Conservation (phyloP, 2,113 vertebrate species). For the Apodemus sylvaticus region DNA sequence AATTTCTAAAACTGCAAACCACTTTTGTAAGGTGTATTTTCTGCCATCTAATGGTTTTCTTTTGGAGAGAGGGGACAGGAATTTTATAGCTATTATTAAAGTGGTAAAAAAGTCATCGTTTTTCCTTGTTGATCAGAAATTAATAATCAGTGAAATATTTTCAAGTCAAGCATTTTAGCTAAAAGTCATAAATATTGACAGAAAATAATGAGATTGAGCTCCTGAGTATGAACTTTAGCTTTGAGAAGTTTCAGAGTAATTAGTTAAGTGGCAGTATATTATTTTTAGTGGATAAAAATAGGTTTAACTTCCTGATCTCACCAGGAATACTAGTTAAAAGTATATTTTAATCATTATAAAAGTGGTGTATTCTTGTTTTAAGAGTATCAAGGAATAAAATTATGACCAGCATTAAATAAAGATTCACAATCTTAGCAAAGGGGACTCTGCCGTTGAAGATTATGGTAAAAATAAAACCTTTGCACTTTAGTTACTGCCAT, state of each 20-base stretch:
- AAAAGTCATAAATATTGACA: not conserved
- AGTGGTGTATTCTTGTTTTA: not conserved
- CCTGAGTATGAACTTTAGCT: not conserved
- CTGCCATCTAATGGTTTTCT: not conserved
- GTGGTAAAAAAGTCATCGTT: not conserved
- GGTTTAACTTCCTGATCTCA: slow-evolving; percentile 24
- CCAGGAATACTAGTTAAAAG: slow-evolving; percentile 19
- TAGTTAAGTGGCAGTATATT: not conserved
- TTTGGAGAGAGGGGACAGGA: slow-evolving; percentile 10
- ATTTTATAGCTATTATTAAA: not conserved
- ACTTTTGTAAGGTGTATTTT: not conserved
- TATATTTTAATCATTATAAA: slow-evolving; percentile 26
- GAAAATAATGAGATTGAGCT: slow-evolving; percentile 31
- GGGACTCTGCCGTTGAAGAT: not conserved
- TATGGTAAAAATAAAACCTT: slow-evolving; percentile 45
- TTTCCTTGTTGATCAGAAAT: not conserved
- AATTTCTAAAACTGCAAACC: not conserved
- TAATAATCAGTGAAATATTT: slow-evolving; percentile 40
- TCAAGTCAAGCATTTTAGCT: not conserved
- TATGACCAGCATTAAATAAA: slow-evolving; percentile 4
- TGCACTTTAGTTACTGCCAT: not conserved
- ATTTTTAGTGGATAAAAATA: not conserved
- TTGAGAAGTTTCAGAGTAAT: not conserved
- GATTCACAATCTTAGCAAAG: not conserved
- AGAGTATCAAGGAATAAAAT: slow-evolving; percentile 13